A percentile compares a stretch with the other conserved stretches of the same genome.
Conservation (phyloP, 2,888 invertebrate genomes). For the Watsonalla cultraria region DNA sequence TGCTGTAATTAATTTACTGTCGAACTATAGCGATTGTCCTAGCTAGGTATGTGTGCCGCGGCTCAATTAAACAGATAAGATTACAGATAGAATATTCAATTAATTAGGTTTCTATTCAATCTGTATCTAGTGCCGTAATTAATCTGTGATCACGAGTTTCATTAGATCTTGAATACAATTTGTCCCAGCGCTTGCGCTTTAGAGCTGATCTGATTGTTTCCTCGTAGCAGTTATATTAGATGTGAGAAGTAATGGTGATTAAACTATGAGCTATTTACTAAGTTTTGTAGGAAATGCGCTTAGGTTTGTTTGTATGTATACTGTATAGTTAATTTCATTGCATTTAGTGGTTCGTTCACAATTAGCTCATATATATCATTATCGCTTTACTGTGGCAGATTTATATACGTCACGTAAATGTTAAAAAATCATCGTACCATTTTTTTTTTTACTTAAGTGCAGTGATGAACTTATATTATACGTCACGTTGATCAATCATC, state of each 20-base stretch:
- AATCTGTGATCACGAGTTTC: conserved; percentile 7
- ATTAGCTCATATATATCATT: too few species aligned
- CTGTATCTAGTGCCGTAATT: conserved; percentile 4
- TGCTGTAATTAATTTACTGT: conserved; percentile 33
- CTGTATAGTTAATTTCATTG: too few species aligned
- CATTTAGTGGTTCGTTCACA: too few species aligned
- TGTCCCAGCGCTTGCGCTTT: not conserved
- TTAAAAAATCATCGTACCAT: too few species aligned
- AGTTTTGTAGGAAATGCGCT: too few species aligned
- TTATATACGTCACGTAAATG: too few species aligned
- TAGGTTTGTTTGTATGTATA: too few species aligned
- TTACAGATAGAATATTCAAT: conserved; percentile 1
- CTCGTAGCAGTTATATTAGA: not conserved
- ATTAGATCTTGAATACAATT: not conserved
- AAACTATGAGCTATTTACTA: not conserved
- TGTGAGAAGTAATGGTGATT: not conserved
- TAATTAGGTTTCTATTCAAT: conserved; percentile 1
- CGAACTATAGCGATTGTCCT: conserved; percentile 34
- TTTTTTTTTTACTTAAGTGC: too few species aligned
- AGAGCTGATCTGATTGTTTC: not conserved
- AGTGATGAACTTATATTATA: too few species aligned
- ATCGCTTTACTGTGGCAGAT: too few species aligned
- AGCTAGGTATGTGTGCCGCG: conserved; percentile 34
- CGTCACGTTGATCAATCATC: too few species aligned
- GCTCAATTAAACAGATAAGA: conserved; percentile 14